phyloP scores from a whole-genome alignment of 2,888 invertebrate genomes.

The Platycheirus rosarum region DNA sequence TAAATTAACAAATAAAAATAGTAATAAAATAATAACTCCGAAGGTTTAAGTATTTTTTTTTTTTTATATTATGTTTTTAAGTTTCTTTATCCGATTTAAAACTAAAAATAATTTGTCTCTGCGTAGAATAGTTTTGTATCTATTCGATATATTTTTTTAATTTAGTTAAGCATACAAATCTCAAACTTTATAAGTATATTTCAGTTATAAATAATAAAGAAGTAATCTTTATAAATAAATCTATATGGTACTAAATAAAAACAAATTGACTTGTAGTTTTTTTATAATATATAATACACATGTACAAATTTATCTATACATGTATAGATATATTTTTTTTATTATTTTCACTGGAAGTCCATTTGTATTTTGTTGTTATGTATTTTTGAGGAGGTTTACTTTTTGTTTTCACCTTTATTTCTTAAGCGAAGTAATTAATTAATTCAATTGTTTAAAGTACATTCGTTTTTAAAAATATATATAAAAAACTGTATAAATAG shows the following conservation, averaged over 20 bases:
- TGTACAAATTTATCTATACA: background rate
- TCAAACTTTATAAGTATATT: background rate
- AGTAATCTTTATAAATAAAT: slow-evolving; percentile 6
- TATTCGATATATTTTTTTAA: background rate
- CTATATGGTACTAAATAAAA: slow-evolving; percentile 39
- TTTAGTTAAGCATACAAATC: background rate
- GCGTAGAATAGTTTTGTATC: background rate
- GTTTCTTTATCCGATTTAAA: slow-evolving; percentile 8
- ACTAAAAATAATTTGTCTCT: slow-evolving; percentile 1
- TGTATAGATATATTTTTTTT: too few species aligned
- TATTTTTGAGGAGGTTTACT: slow-evolving; percentile 13
- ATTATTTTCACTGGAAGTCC: slow-evolving; percentile 80
- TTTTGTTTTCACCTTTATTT: background rate
- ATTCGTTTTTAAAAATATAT: slow-evolving; percentile 13
- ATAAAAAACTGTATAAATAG: slow-evolving; percentile 30
- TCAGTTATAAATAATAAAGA: slow-evolving; percentile 32
- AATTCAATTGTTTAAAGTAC: slow-evolving; percentile 64
- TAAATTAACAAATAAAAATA: slow-evolving; percentile 65
- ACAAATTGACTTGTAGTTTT: slow-evolving; percentile 59
- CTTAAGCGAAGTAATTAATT: slow-evolving; percentile 16
- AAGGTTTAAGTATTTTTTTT: slow-evolving; percentile 45
- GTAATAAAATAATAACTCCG: slow-evolving; percentile 45
- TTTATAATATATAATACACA: slow-evolving; percentile 3
- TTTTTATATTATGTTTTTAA: slow-evolving; percentile 19
- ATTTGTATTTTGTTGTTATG: slow-evolving; percentile 77